A percentile compares a stretch with the other conserved stretches of the same genome.
phyloP scores from a whole-genome alignment of 2,888 invertebrate species.

The Spialia ferax region DNA sequence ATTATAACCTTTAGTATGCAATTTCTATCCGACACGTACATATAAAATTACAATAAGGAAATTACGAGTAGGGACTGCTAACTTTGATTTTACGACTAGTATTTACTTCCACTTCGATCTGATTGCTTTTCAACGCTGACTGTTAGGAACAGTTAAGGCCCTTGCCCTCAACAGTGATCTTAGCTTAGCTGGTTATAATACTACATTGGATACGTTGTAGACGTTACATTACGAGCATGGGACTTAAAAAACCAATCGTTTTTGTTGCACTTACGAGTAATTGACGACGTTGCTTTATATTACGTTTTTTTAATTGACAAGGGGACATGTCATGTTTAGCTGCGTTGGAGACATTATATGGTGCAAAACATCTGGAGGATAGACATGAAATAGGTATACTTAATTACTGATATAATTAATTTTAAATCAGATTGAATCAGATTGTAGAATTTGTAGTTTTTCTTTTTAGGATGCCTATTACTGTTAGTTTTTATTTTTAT shows the following conservation, averaged over 20 bases:
- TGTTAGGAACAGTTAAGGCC: slow-evolving; percentile 32
- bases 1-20: too few species aligned
- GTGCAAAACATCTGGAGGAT: background rate
- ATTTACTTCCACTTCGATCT: slow-evolving; percentile 12
- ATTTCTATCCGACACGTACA: too few species aligned
- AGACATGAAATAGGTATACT: background rate
- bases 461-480: too few species aligned
- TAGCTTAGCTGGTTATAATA: background rate
- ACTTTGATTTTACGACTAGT: background rate
- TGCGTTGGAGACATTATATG: background rate
- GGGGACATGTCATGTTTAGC: background rate
- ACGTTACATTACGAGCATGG: background rate
- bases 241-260: background rate
- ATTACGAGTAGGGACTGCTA: too few species aligned
- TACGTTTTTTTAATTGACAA: background rate
- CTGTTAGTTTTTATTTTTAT: too few species aligned
- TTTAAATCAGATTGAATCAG: too few species aligned
- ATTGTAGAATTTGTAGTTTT: too few species aligned
- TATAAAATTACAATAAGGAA: too few species aligned
- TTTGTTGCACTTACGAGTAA: slow-evolving; percentile 9
- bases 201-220: background rate
- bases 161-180: slow-evolving; percentile 10
- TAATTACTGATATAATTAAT: too few species aligned
- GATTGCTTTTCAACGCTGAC: slow-evolving; percentile 21
- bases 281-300: background rate